These are phyloP conservation scores for Druceiella hillmani DNA, from an alignment of 2,888 invertebrate genomes.

Conservation along the genomic window DNA sequence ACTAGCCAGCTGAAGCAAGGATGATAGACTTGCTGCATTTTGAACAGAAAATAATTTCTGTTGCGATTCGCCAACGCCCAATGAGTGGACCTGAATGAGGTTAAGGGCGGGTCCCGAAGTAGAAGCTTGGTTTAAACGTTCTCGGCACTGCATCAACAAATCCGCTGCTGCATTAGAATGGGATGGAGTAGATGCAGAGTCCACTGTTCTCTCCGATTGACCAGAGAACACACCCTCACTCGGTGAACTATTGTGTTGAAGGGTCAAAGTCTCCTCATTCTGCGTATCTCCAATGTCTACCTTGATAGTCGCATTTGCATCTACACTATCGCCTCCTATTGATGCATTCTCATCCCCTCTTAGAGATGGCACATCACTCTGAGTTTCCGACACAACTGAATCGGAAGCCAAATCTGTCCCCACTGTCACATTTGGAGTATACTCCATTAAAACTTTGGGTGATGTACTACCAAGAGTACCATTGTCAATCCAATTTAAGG, in stretches of 20 bases:
- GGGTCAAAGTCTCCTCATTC: too few species aligned
- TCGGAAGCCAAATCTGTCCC: constrained; percentile 36
- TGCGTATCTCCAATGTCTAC: too few species aligned
- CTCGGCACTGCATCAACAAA: too few species aligned
- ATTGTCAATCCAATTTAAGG: constrained; percentile 36
- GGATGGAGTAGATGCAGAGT: too few species aligned
- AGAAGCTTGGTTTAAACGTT: too few species aligned
- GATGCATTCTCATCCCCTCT: constrained; percentile 26
- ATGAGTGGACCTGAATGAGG: constrained; percentile 19
- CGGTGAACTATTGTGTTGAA: too few species aligned
- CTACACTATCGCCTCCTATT: constrained; percentile 12
- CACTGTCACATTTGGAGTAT: constrained; percentile 18
- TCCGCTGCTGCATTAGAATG: too few species aligned
- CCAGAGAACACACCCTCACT: too few species aligned
- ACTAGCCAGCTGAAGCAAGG: constrained; percentile 16
- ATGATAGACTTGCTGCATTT: constrained; percentile 16
- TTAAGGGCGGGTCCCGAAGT: constrained; percentile 16
- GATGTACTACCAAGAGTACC: constrained; percentile 32
- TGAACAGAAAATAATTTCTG: constrained; percentile 18
- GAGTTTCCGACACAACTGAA: constrained; percentile 37
- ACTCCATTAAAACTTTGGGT: too few species aligned
- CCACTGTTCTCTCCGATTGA: too few species aligned
- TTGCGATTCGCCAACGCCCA: constrained; percentile 11
- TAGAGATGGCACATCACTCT: constrained; percentile 38
- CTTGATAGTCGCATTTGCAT: constrained; percentile 8